Evolutionary conservation across 1,140 invertebrate species (phyloP), one percentile per base, ranked within the genome.

Genomic region (Lasaia peninsularis): DNA sequence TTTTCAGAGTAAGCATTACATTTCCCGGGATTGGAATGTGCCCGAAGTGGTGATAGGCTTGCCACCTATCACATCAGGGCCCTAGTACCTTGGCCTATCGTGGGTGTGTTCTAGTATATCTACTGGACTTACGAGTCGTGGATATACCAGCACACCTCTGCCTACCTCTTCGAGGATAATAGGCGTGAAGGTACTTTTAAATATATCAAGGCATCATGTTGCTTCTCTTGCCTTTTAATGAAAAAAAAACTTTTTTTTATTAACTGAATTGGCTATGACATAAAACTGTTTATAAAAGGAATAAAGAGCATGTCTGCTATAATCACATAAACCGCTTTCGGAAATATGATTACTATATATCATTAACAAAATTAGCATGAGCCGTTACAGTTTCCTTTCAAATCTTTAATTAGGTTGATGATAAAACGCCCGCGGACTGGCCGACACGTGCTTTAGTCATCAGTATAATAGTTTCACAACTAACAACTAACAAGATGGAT

Each of bases 351-450:
- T 14, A 9, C 16, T 44, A 16, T 14, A 16, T 14, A 16, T 40
- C n/a, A 44, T 44, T 20, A 10, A 44, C 37, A 18, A 44, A 44
- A 20, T 18, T 44, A 44, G 10, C 37, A 1, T 2, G 14, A 9
- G 7, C 14, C 14, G 16, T 40, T 40, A 40, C 16, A 14, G 8
- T 40, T 20, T 44, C 37, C 16, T 44, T 44, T 20, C 37, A 16
- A 18, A 11, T 44, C 14, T 44, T 44, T 44, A 44, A 44, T 44
- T 44, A 18, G 37, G 37, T 20, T 44, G 37, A 44, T 44, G 18
- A 44, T 44, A 20, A 44, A 44, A 44, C 9, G 16, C 14, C 37
- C 16, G 10, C 37, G 18, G 35, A 44, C 14, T 44, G 18, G 37
- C 16, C 37, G 10, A 44, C 37, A 44, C 37, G 37, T 44, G 37